Evolutionary conservation across 2,797 vertebrate genomes (phyloP).

Genomic region (Allobates femoralis): DNA sequence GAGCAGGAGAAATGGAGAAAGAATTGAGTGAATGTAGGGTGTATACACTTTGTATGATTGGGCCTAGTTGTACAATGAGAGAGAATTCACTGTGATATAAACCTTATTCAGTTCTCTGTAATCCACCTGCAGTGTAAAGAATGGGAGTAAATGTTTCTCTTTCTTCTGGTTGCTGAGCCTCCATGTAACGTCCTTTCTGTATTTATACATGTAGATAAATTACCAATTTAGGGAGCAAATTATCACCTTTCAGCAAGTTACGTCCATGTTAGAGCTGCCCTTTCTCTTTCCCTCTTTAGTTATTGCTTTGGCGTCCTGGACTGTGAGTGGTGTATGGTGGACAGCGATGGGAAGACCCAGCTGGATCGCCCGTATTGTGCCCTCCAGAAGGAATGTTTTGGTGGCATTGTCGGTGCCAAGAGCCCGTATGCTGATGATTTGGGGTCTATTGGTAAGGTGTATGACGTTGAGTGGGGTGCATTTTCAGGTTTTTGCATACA

Average conservation of each 20-base stretch:
- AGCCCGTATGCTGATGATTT: constrained; percentile 93
- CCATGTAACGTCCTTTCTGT: not conserved
- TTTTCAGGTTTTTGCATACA: not conserved
- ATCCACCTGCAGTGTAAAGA: not conserved
- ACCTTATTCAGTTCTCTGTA: not conserved
- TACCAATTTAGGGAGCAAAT: too few relatives aligned
- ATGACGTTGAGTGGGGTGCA: not conserved
- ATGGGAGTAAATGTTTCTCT: too few relatives aligned
- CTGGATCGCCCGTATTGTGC: constrained; percentile 96
- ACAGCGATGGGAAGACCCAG: constrained; percentile 94
- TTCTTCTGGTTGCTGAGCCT: too few relatives aligned
- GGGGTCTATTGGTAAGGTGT: constrained; percentile 85
- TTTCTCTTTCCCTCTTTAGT: constrained; percentile 69
- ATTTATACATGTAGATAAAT: too few relatives aligned
- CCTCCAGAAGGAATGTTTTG: constrained; percentile 96
- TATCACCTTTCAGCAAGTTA: too few relatives aligned
- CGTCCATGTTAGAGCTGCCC: not conserved
- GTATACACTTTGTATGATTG: too few relatives aligned
- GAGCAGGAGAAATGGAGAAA: too few relatives aligned
- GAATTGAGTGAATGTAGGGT: too few relatives aligned
- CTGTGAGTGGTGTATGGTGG: constrained; percentile 98
- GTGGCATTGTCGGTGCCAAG: constrained; percentile 97
- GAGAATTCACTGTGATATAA: not conserved
- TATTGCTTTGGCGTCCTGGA: constrained; percentile 97
- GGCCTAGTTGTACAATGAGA: too few relatives aligned